These are phyloP conservation scores for Serilophus lunatus DNA, from an alignment of 2,113 vertebrate genomes.

Conservation along the genomic window DNA sequence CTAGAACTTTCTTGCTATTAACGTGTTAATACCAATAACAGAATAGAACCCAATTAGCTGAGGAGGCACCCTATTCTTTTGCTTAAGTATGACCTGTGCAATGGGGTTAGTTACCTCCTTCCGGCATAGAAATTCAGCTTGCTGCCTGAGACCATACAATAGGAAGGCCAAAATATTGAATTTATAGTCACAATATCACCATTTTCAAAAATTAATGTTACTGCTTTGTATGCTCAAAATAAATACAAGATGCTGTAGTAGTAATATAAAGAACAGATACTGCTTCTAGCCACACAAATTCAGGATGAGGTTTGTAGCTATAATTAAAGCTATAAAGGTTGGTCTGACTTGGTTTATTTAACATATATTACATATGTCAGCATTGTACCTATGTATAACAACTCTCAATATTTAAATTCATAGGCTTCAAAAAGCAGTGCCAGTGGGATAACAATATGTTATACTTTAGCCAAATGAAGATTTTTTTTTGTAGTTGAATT, in stretches of 20 bases:
- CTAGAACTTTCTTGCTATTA: background rate
- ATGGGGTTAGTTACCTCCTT: background rate
- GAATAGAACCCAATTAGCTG: background rate
- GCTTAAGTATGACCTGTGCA: background rate
- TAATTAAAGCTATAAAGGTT: background rate
- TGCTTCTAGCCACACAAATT: background rate
- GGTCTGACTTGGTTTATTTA: background rate
- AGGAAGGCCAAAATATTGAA: background rate
- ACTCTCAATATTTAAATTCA: background rate
- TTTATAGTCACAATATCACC: background rate
- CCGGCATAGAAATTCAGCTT: background rate
- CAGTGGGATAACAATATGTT: background rate
- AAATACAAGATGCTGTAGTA: background rate
- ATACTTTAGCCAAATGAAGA: too few relatives aligned
- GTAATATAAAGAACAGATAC: background rate
- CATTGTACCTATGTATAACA: background rate
- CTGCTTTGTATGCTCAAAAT: background rate
- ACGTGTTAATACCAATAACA: background rate
- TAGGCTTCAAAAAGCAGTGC: background rate
- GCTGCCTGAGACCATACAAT: background rate
- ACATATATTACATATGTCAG: background rate
- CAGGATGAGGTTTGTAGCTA: background rate
- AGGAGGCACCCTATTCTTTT: background rate
- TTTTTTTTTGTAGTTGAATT: too few relatives aligned
- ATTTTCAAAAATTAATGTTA: background rate